Conservation (phyloP, 2,797 vertebrate species). For the Neoniphon sammara region DNA sequence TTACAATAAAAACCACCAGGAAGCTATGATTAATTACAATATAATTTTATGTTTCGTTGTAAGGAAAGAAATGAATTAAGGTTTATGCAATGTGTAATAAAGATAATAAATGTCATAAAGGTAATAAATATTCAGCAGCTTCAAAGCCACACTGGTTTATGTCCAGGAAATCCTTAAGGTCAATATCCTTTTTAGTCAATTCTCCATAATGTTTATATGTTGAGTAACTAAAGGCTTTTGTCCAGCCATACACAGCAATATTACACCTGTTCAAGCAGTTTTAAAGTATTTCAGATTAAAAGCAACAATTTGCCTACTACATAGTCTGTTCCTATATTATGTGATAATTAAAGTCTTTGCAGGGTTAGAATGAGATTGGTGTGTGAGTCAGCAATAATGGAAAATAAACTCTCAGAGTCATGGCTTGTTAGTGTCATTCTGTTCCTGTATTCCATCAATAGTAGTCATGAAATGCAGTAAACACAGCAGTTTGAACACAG, state of each 20-base stretch:
- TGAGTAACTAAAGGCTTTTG: neutral
- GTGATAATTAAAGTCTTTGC: neutral
- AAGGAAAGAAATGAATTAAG: slow-evolving; percentile 26
- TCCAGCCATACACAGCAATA: neutral
- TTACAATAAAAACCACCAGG: slow-evolving; percentile 22
- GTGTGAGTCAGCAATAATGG: slow-evolving; percentile 50
- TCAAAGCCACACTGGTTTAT: neutral
- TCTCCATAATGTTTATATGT: neutral
- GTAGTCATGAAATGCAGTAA: slow-evolving; percentile 82
- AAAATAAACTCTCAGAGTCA: slow-evolving; percentile 71
- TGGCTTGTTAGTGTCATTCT: slow-evolving; percentile 75
- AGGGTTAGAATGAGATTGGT: neutral
- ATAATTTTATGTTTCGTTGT: slow-evolving; percentile 32
- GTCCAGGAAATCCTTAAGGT: slow-evolving; percentile 8
- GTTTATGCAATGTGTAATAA: slow-evolving; percentile 42
- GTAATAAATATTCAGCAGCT: slow-evolving; percentile 12
- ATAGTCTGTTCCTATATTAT: neutral
- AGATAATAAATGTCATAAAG: slow-evolving; percentile 36
- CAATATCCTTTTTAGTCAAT: neutral
- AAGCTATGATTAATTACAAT: slow-evolving; percentile 30
- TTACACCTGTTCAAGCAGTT: neutral
- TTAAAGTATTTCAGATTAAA: neutral
- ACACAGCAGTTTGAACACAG: slow-evolving; percentile 80
- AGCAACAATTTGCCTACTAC: neutral
- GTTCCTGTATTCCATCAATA: slow-evolving; percentile 83